A percentile compares a stretch with the other conserved stretches of the same genome.
Conservation (phyloP, 92 coral and sea anemone species). For the Phenganax stokvisi region DNA sequence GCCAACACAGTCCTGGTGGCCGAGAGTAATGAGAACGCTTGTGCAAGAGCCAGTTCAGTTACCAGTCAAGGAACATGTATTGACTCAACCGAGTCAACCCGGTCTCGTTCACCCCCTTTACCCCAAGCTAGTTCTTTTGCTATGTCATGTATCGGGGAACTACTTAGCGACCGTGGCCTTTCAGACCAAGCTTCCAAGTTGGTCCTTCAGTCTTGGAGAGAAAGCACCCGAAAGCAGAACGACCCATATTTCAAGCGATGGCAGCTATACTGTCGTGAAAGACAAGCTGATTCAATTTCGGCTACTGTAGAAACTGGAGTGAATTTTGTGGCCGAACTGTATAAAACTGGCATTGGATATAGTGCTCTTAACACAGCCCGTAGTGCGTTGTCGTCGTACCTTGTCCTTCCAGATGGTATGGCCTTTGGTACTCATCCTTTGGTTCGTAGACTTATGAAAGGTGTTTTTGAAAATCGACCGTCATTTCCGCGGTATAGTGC, state of each 20-base stretch:
- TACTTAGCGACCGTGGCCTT: slow-evolving; percentile 34
- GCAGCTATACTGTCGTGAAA: slow-evolving; percentile 24
- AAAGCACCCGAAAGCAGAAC: slow-evolving; percentile 32
- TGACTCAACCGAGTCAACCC: slow-evolving; percentile 43
- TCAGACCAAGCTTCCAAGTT: slow-evolving; percentile 8
- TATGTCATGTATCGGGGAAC: slow-evolving; percentile 42
- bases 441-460: slow-evolving; percentile 52
- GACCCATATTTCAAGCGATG: slow-evolving; percentile 9
- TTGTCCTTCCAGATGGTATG: slow-evolving; percentile 9
- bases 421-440: slow-evolving; percentile 51
- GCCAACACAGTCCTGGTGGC: slow-evolving; percentile 59
- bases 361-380: slow-evolving; percentile 48
- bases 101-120: slow-evolving; percentile 49
- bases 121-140: slow-evolving; percentile 36
- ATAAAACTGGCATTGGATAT: slow-evolving; percentile 35
- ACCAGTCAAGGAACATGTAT: slow-evolving; percentile 31
- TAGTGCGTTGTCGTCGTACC: slow-evolving; percentile 41
- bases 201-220: slow-evolving; percentile 37
- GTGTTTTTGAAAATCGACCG: slow-evolving; percentile 38
- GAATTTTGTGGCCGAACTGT: slow-evolving; percentile 39
- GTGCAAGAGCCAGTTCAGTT: slow-evolving; percentile 42
- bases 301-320: slow-evolving; percentile 33
- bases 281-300: slow-evolving; percentile 19
- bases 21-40: slow-evolving; percentile 32
- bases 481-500: slow-evolving; percentile 37